Percentiles rank a stretch among this genome's conserved stretches.
Conservation (phyloP, 2,888 invertebrate genomes). For the Caenorhabditis parvicauda region DNA sequence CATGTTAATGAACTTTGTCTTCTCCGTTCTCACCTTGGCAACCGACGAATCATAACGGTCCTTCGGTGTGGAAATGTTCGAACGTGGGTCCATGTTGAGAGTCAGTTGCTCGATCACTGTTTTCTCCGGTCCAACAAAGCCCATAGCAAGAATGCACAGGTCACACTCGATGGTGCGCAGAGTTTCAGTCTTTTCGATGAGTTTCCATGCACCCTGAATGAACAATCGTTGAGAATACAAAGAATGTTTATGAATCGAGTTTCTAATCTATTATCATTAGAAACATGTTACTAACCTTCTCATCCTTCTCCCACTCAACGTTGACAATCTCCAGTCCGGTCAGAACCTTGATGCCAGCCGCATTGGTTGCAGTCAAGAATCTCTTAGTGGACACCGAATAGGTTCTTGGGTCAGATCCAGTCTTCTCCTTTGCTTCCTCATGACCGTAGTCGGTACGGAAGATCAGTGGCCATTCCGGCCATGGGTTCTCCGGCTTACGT, state of each 20-base stretch:
- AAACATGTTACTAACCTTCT: conserved; percentile 14
- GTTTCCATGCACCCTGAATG: conserved; percentile 80
- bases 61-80: conserved; percentile 81
- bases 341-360: conserved; percentile 65
- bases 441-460: conserved; percentile 97
- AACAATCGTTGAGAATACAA: neutral
- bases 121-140: conserved; percentile 71
- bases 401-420: conserved; percentile 86
- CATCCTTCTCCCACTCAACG: conserved; percentile 67
- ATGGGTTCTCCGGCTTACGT: conserved; percentile 86
- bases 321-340: conserved; percentile 83
- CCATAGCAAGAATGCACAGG: conserved; percentile 91
- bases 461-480: conserved; percentile 96
- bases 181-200: conserved; percentile 80
- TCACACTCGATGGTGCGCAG: conserved; percentile 78
- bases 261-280: neutral
- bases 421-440: conserved; percentile 79
- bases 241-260: neutral
- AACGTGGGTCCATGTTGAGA: conserved; percentile 82
- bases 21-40: conserved; percentile 75
- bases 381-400: conserved; percentile 86
- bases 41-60: conserved; percentile 78
- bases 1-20: neutral
- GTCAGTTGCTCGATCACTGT: conserved; percentile 78
- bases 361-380: conserved; percentile 48